Evolutionary conservation across 1,140 invertebrate genomes (phyloP), one percentile per base, ranked within the genome.

Genomic region (Tetramorium simillimum): DNA sequence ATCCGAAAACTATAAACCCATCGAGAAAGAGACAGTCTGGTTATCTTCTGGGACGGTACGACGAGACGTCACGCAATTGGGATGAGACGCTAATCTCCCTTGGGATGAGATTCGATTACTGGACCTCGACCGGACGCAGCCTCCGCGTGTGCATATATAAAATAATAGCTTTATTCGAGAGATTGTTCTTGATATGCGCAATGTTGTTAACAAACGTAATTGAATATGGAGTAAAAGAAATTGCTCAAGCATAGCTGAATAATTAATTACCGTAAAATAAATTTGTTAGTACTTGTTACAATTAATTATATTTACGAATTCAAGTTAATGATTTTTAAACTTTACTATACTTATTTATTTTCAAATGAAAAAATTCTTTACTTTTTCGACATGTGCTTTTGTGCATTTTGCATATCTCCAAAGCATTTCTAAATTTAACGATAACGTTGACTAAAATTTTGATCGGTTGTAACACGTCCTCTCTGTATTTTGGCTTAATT

Each of bases 21-120:
- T 86, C 51, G 49, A 46, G 18, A 58, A 69, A 69, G 21, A 43
- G 56, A 56, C 49, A 85, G 28, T 58, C 56, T 1, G 12, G n/a
- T 24, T 72, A 70, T 69, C 46, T 69, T 76, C 18, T 21, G 53
- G 28, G 4, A 46, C 18, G 12, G 7, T 62, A 84, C 53, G 24
- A 24, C 18, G 16, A 37, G 28, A 56, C 18, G 56, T 84, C 80
- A 84, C 69, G 80, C 80, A 56, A 84, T 84, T 58, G 40, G 40
- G 67, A 82, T 51, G 14, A 51, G 53, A 37, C 43, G 67, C n/a
- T 49, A 58, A 40, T 62, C 53, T 84, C 69, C 53, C 40, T 21
- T 10, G 69, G 40, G 12, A 37, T 62, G 16, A 84, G 40, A 84
- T 75, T 75, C 80, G 69, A 84, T 84, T 84, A 84, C 80, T 84